phyloP scores from a whole-genome alignment of 2,888 invertebrate species.

The Tetheella fluctuosa region DNA sequence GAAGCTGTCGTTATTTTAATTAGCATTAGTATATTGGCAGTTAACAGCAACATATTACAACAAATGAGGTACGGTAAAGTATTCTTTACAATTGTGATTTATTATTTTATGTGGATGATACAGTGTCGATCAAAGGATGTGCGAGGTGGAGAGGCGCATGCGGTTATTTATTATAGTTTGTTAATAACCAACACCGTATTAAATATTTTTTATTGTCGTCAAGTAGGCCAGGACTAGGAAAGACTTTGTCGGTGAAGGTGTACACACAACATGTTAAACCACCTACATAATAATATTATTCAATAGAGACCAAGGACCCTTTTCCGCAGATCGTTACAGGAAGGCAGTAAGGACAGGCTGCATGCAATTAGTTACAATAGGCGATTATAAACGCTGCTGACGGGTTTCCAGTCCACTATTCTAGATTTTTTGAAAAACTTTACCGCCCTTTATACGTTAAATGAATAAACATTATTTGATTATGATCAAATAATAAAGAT shows the following conservation, averaged over 20 bases:
- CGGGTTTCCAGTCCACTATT: conserved; percentile 1
- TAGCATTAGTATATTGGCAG: conserved; percentile 12
- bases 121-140: conserved; percentile 57
- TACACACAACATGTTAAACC: conserved; percentile 55
- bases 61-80: conserved; percentile 25
- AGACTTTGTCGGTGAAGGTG: conserved; percentile 52
- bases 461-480: background rate
- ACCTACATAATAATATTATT: conserved; percentile 38
- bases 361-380: conserved; percentile 63
- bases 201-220: background rate
- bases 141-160: conserved; percentile 66
- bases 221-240: conserved; percentile 46
- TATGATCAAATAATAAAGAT: conserved; percentile 14
- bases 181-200: conserved; percentile 62
- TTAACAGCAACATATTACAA: background rate
- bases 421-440: background rate
- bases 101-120: conserved; percentile 14
- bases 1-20: conserved; percentile 29
- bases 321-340: conserved; percentile 59
- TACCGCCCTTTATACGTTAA: conserved; percentile 30
- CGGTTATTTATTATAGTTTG: conserved; percentile 51
- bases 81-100: too few species aligned
- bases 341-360: conserved; percentile 60
- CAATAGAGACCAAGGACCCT: conserved; percentile 20
- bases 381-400: conserved; percentile 48